Percentiles rank a stretch among this genome's conserved stretches.
These are phyloP conservation scores for Hypotaenidia philippensis DNA, from an alignment of 2,797 vertebrate genomes.

Conservation along the genomic window DNA sequence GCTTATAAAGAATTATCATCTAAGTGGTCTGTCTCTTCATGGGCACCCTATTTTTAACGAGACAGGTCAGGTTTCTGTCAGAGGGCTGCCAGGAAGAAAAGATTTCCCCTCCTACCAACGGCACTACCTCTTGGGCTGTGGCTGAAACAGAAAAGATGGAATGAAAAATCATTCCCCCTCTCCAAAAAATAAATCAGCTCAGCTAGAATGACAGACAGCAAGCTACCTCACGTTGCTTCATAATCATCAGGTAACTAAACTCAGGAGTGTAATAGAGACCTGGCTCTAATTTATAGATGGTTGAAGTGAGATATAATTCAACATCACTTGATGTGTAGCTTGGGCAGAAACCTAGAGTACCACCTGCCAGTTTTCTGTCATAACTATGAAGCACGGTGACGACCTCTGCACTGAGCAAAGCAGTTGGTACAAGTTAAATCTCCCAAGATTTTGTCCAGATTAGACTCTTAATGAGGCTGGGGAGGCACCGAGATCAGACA, in stretches of 20 bases:
- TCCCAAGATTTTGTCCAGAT: neutral
- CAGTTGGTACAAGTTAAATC: neutral
- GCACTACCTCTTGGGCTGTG: neutral
- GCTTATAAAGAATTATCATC: neutral
- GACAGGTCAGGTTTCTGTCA: neutral
- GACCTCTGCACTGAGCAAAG: neutral
- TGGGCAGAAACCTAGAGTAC: neutral
- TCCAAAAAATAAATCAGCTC: conserved; percentile 31
- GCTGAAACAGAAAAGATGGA: conserved; percentile 7
- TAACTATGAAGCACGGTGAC: neutral
- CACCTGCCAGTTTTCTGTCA: neutral
- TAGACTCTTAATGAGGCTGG: neutral
- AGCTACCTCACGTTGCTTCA: neutral
- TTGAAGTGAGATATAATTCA: neutral
- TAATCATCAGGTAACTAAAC: conserved; percentile 6
- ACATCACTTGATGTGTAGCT: neutral
- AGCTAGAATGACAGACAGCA: neutral
- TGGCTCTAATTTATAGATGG: neutral
- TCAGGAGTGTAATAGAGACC: neutral
- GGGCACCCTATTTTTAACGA: neutral
- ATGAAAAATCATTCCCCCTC: conserved; percentile 28
- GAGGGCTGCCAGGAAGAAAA: neutral
- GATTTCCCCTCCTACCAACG: neutral
- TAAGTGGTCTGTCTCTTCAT: neutral
- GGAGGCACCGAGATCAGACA: neutral